Evolutionary conservation across 2,888 invertebrate genomes (phyloP).

Genomic region (Himalopsyche japonica): DNA sequence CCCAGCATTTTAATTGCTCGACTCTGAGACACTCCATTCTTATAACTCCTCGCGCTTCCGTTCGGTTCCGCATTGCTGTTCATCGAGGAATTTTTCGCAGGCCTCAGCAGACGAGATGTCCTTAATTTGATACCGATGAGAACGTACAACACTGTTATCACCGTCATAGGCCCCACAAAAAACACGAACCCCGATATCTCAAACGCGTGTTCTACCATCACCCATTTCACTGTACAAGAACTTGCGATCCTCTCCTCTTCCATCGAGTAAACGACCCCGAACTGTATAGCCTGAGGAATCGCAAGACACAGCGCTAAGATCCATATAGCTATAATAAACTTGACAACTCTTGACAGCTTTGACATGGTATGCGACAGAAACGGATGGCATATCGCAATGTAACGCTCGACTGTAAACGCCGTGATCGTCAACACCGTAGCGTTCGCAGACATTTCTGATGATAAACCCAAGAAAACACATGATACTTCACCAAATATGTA

Average conservation of each 20-base stretch:
- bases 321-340: conserved; percentile 79
- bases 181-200: conserved; percentile 81
- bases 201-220: conserved; percentile 70
- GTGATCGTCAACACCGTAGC: conserved; percentile 86
- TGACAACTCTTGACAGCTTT: conserved; percentile 78
- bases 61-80: conserved; percentile 51
- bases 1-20: conserved; percentile 81
- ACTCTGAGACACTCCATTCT: conserved; percentile 62
- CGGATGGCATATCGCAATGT: conserved; percentile 85
- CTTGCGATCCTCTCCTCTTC: conserved; percentile 56
- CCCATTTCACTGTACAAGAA: conserved; percentile 64
- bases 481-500: conserved; percentile 77
- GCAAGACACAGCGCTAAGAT: conserved; percentile 73
- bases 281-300: conserved; percentile 79
- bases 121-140: conserved; percentile 74
- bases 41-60: conserved; percentile 53
- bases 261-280: conserved; percentile 66
- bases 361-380: conserved; percentile 83
- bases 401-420: conserved; percentile 87
- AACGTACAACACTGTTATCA: conserved; percentile 81
- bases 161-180: conserved; percentile 85
- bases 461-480: conserved; percentile 74
- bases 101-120: conserved; percentile 65
- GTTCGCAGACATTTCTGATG: conserved; percentile 84
- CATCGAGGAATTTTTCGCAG: conserved; percentile 59